Evolutionary conservation across 2,888 invertebrate species (phyloP).

Genomic region (Arenicola marina): DNA sequence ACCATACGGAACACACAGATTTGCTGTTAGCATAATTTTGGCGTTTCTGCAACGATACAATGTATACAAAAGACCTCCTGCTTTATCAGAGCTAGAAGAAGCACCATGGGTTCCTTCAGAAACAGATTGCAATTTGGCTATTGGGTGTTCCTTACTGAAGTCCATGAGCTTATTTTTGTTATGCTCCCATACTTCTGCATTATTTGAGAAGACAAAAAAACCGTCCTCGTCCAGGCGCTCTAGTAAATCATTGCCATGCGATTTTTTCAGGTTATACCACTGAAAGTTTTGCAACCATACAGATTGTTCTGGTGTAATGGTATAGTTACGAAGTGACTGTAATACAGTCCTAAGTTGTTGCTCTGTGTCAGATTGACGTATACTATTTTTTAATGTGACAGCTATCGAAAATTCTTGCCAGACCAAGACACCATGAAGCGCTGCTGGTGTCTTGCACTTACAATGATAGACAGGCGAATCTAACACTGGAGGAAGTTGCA

Average conservation of each 20-base stretch:
- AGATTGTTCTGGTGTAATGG: neutral
- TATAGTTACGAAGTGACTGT: conserved; percentile 4
- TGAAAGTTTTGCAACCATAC: neutral
- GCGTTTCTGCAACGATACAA: neutral
- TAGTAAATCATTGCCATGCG: neutral
- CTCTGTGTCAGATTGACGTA: conserved; percentile 21
- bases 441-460: conserved; percentile 14
- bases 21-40: neutral
- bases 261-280: neutral
- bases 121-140: neutral
- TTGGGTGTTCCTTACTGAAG: neutral
- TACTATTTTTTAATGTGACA: conserved; percentile 18
- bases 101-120: neutral
- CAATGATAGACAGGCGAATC: conserved; percentile 26
- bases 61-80: neutral
- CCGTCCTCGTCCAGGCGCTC: neutral
- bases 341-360: conserved; percentile 15
- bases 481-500: conserved; percentile 28
- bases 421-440: conserved; percentile 27
- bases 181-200: neutral
- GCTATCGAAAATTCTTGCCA: conserved; percentile 29
- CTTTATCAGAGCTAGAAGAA: neutral
- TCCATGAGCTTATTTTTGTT: neutral
- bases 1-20: neutral
- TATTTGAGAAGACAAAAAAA: neutral